These are phyloP conservation scores for Condylostylus longicornis DNA, from an alignment of 1,140 invertebrate species.

Conservation along the genomic window DNA sequence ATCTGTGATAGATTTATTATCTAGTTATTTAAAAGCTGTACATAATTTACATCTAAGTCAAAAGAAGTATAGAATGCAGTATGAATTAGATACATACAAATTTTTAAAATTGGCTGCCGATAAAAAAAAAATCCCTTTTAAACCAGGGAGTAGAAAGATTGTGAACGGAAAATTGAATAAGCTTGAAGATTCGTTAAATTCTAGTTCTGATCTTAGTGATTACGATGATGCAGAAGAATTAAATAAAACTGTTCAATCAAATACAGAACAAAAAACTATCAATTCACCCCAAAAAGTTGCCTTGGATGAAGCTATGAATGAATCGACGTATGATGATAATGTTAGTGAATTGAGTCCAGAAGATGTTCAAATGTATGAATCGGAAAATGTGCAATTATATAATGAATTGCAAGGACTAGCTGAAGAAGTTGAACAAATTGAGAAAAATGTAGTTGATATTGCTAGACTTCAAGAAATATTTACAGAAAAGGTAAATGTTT, in stretches of 20 bases:
- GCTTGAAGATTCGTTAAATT: constrained; percentile 10
- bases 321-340: constrained; percentile 28
- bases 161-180: constrained; percentile 8
- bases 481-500: constrained; percentile 72
- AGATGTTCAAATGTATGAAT: constrained; percentile 80
- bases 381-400: constrained; percentile 65
- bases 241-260: background rate
- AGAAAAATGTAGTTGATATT: constrained; percentile 89
- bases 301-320: constrained; percentile 23
- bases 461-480: constrained; percentile 93
- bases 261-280: background rate
- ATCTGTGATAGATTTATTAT: constrained; percentile 54
- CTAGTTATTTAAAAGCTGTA: constrained; percentile 67
- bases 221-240: constrained; percentile 13
- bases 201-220: constrained; percentile 4
- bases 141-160: constrained; percentile 14
- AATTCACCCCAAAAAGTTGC: constrained; percentile 16
- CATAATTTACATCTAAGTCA: constrained; percentile 79
- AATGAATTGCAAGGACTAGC: constrained; percentile 71
- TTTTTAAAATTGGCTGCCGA: constrained; percentile 51
- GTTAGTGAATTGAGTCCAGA: constrained; percentile 60
- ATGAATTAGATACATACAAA: constrained; percentile 65
- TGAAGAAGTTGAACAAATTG: constrained; percentile 70
- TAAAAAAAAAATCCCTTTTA: constrained; percentile 28
- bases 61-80: constrained; percentile 69